phyloP scores from a whole-genome alignment of 2,113 vertebrate genomes.

The Melospiza georgiana region DNA sequence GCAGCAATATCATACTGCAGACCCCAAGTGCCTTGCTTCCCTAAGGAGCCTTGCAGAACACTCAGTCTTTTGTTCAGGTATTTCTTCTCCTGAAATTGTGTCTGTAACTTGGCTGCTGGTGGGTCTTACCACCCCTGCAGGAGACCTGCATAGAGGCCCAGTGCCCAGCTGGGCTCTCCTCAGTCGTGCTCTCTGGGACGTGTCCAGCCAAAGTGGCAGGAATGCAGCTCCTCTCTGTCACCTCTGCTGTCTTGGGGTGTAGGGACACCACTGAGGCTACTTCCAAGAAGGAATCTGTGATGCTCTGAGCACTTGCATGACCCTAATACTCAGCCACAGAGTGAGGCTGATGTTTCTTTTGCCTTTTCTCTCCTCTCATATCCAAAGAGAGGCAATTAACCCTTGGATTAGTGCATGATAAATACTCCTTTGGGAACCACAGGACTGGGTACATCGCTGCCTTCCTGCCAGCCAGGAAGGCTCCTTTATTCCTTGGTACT shows the following conservation, averaged over 20 bases:
- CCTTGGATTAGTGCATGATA: not conserved
- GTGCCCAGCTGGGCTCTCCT: not conserved
- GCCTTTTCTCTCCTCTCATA: not conserved
- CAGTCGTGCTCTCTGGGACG: accelerated
- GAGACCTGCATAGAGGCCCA: accelerated
- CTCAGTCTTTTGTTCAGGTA: not conserved
- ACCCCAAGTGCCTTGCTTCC: not conserved
- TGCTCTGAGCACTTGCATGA: not conserved
- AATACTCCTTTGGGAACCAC: not conserved
- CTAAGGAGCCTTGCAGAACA: not conserved
- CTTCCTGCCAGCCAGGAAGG: not conserved
- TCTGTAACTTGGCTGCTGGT: not conserved
- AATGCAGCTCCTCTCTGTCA: not conserved
- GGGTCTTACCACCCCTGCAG: not conserved
- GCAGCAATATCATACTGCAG: not conserved
- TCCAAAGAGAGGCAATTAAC: not conserved
- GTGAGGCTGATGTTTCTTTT: not conserved
- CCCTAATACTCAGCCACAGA: not conserved
- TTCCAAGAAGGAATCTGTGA: not conserved
- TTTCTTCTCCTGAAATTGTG: not conserved
- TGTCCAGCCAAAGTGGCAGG: not conserved
- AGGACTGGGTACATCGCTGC: not conserved
- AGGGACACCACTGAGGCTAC: not conserved
- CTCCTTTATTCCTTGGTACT: not conserved
- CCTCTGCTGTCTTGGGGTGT: accelerated